Percentiles rank a stretch among this genome's conserved stretches.
These are phyloP conservation scores for Coleophora deauratella DNA, from an alignment of 2,888 invertebrate genomes.

Conservation along the genomic window DNA sequence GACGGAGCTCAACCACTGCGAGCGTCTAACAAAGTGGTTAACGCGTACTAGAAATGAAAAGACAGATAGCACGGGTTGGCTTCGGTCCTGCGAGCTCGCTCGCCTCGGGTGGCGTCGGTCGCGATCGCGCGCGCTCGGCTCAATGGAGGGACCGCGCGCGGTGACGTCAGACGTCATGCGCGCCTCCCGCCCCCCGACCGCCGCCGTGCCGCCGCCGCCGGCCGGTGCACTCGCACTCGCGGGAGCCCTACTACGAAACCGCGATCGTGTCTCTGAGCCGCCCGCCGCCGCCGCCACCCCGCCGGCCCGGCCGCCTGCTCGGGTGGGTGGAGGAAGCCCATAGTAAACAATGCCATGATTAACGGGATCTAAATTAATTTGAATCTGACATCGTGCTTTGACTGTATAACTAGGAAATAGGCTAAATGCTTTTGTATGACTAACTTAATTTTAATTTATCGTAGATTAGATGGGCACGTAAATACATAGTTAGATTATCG, in stretches of 20 bases:
- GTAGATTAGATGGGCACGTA: too few species aligned
- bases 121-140: conserved; percentile 45
- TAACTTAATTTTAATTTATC: too few species aligned
- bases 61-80: conserved; percentile 56
- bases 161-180: conserved; percentile 67
- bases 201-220: conserved; percentile 5
- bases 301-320: background rate
- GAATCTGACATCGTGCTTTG: too few species aligned
- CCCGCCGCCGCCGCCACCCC: background rate
- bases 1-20: conserved; percentile 25
- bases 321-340: too few species aligned
- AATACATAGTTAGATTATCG: too few species aligned
- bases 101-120: conserved; percentile 43
- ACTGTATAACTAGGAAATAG: too few species aligned
- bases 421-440: too few species aligned
- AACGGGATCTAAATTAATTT: too few species aligned
- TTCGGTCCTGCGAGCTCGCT: conserved; percentile 35
- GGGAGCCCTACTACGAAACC: conserved; percentile 3
- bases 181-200: conserved; percentile 8
- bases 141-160: conserved; percentile 43
- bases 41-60: conserved; percentile 55
- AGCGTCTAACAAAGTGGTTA: conserved; percentile 45
- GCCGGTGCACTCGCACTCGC: conserved; percentile 11
- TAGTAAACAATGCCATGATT: too few species aligned
- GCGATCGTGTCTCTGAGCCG: too few species aligned